A percentile compares a stretch with the other conserved stretches of the same genome.
Conservation (phyloP, 2,888 invertebrate genomes). For the Herminia tarsipennalis region DNA sequence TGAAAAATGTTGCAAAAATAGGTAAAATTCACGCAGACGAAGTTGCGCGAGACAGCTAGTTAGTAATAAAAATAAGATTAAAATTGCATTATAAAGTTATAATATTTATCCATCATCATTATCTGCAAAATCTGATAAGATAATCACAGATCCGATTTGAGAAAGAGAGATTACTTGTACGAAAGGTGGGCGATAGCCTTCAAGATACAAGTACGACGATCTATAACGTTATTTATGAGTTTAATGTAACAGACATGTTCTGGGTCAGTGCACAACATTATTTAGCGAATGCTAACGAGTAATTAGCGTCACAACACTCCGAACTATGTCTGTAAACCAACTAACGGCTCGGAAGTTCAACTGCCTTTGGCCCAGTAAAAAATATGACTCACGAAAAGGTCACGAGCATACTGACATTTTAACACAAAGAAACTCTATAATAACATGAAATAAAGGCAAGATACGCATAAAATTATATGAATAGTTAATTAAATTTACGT, state of each 20-base stretch:
- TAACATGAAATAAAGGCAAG: constrained; percentile 1
- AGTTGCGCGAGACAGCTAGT: no score
- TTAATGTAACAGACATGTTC: no score
- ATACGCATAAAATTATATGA: neutral
- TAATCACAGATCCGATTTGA: no score
- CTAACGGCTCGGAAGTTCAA: constrained; percentile 59
- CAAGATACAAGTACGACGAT: no score
- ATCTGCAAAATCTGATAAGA: no score
- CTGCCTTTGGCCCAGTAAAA: constrained; percentile 70
- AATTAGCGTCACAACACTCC: constrained; percentile 49
- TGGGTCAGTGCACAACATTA: constrained; percentile 43
- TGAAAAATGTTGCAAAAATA: no score
- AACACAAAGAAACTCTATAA: constrained; percentile 48
- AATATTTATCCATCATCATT: no score
- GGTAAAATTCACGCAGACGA: no score
- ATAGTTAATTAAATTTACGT: constrained; percentile 10
- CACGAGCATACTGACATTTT: constrained; percentile 58
- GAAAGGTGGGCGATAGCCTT: no score
- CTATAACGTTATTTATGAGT: constrained; percentile 4
- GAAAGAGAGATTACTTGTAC: no score
- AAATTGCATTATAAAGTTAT: no score
- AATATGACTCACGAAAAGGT: constrained; percentile 71
- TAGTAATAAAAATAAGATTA: no score
- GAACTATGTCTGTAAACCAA: constrained; percentile 30
- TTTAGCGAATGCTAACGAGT: constrained; percentile 55